Evolutionary conservation across 30 jellyfish, hydroid and myxozoan species (phyloP).

Genomic region (Kudoa iwatai): DNA sequence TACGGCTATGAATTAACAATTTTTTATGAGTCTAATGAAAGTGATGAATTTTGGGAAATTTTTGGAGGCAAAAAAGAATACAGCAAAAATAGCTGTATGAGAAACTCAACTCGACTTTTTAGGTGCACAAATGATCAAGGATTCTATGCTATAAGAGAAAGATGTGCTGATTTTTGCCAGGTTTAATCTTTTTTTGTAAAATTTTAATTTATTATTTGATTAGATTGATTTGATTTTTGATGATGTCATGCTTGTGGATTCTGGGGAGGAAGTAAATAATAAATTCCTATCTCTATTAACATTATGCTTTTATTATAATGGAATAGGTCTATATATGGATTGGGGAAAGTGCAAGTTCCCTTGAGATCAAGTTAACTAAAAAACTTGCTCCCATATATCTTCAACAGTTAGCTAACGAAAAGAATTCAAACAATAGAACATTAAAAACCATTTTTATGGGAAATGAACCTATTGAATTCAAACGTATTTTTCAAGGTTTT

Average conservation of each 20-base stretch:
- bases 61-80: conserved; percentile 69
- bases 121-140: conserved; percentile 94
- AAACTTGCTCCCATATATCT: conserved; percentile 69
- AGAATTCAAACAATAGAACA: not conserved
- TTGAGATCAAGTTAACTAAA: conserved; percentile 64
- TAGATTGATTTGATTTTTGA: conserved; percentile 91
- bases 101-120: conserved; percentile 30
- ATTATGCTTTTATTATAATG: not conserved
- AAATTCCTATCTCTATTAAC: not conserved
- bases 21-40: conserved; percentile 93
- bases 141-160: conserved; percentile 66
- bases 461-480: not conserved
- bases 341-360: conserved; percentile 82
- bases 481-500: conserved; percentile 1
- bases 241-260: conserved; percentile 90
- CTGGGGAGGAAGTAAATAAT: conserved; percentile 77
- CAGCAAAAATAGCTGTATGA: not conserved
- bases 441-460: not conserved
- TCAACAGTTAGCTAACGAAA: not conserved
- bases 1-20: too few relatives aligned
- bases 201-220: not conserved
- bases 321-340: conserved; percentile 52
- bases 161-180: conserved; percentile 94
- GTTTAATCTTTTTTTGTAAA: conserved; percentile 3
- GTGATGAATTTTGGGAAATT: conserved; percentile 89